Conservation (phyloP, 2,888 invertebrate genomes). For the Pachydiplax longipennis region DNA sequence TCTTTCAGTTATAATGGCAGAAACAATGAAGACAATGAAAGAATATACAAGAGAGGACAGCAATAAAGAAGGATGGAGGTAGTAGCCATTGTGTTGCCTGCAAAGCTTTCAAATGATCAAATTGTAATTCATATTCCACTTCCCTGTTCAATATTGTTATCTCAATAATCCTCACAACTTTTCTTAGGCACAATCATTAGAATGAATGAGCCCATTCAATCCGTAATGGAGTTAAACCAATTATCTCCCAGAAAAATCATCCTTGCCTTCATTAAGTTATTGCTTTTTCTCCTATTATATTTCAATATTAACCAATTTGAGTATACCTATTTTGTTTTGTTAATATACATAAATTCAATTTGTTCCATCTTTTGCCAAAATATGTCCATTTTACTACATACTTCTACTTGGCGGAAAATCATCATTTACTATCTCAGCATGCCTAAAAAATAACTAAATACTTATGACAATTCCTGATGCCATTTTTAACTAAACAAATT, state of each 20-base stretch:
- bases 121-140: neutral
- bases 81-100: conserved; percentile 8
- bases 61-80: conserved; percentile 35
- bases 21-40: conserved; percentile 37
- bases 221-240: neutral
- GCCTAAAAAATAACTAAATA: conserved; percentile 23
- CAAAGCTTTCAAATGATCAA: neutral
- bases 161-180: neutral
- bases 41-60: conserved; percentile 31
- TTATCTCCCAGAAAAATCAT: neutral
- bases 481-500: conserved; percentile 26
- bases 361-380: conserved; percentile 1
- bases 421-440: neutral
- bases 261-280: neutral
- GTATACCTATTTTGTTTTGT: neutral
- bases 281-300: neutral
- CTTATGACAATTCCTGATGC: neutral
- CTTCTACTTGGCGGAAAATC: conserved; percentile 4
- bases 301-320: conserved; percentile 19
- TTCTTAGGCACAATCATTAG: neutral
- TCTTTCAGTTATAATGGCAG: conserved; percentile 26
- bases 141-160: neutral
- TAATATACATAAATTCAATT: conserved; percentile 22
- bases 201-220: too few species aligned
- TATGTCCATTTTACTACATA: conserved; percentile 8